Evolutionary conservation across 2,113 vertebrate genomes (phyloP).

Genomic region (Hippocampus abdominalis): DNA sequence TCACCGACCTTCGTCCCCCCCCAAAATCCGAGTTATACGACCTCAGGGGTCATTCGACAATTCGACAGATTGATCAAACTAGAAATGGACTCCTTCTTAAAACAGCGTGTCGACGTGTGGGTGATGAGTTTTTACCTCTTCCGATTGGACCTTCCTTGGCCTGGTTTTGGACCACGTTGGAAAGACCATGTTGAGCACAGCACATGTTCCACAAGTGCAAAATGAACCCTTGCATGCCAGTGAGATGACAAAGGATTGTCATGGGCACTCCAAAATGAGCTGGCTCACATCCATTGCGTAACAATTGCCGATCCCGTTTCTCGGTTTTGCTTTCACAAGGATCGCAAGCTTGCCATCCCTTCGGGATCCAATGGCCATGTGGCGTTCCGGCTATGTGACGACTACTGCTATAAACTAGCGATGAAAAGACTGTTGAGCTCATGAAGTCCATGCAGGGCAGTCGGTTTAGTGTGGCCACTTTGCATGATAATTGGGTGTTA

Average conservation of each 20-base stretch:
- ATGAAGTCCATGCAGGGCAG: background rate
- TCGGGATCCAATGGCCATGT: constrained; percentile 7
- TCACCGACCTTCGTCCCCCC: too few species aligned
- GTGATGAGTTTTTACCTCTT: too few species aligned
- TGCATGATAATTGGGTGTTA: too few species aligned
- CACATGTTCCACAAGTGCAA: constrained; percentile 9
- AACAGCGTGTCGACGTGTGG: too few species aligned
- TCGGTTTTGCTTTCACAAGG: constrained; percentile 28
- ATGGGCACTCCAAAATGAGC: constrained; percentile 14
- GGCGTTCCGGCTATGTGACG: constrained; percentile 12
- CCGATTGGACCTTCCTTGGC: too few species aligned
- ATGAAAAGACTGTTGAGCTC: background rate
- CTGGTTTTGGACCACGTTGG: too few species aligned
- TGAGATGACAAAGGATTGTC: constrained; percentile 11
- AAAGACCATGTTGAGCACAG: background rate
- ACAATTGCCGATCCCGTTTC: constrained; percentile 21
- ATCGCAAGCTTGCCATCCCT: constrained; percentile 16
- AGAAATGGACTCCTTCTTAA: too few species aligned
- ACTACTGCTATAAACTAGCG: constrained; percentile 3
- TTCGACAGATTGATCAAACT: too few species aligned
- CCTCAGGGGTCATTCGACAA: too few species aligned
- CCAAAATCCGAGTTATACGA: too few species aligned
- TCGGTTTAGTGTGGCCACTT: too few species aligned
- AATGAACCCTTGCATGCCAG: background rate
- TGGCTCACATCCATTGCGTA: constrained; percentile 12